Percentiles rank a stretch among this genome's conserved stretches.
Conservation (phyloP, 2,888 invertebrate species). For the Spisula solida region DNA sequence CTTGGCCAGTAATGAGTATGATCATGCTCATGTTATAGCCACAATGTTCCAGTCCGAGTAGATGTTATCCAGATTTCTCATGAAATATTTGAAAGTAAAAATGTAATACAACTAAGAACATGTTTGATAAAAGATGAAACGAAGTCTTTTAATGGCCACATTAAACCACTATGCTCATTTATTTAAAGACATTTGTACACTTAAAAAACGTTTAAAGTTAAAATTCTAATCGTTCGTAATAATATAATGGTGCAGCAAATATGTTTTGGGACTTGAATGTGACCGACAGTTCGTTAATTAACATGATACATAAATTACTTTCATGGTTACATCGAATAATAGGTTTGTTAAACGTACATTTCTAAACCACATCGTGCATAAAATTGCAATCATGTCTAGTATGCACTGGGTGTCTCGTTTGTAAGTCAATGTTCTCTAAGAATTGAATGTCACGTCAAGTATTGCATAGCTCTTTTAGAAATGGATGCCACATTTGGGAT, state of each 20-base stretch:
- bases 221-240: background rate
- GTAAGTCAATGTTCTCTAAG: too few species aligned
- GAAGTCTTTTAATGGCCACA: background rate
- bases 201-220: background rate
- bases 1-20: background rate
- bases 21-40: background rate
- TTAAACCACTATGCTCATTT: background rate
- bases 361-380: background rate
- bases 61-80: background rate
- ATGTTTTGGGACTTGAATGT: background rate
- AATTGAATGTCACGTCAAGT: too few species aligned
- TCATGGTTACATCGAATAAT: background rate
- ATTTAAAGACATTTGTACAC: conserved; percentile 2
- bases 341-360: background rate
- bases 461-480: too few species aligned
- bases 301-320: background rate
- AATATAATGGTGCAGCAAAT: background rate
- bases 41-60: background rate
- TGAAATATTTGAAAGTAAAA: background rate
- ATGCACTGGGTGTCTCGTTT: too few species aligned
- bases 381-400: too few species aligned
- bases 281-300: background rate
- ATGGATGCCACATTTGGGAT: too few species aligned
- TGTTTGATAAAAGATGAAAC: background rate
- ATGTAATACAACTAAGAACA: background rate